Conservation (phyloP, 2,888 invertebrate genomes). For the Tenthredo livida region DNA sequence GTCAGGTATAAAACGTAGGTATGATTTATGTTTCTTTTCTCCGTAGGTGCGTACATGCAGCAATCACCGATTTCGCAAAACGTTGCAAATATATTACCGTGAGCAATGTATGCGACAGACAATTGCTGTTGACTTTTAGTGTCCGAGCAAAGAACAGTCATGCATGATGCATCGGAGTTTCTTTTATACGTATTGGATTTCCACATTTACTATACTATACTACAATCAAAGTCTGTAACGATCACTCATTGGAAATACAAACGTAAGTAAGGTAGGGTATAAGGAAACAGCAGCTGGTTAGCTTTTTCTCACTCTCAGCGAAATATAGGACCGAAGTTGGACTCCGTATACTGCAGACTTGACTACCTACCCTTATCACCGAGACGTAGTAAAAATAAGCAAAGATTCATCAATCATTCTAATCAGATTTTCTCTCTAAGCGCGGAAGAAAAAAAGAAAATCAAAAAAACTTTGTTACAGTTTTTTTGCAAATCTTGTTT, state of each 20-base stretch:
- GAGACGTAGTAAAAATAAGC: background rate
- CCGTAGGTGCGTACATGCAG: too few relatives aligned
- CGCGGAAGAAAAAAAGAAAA: too few relatives aligned
- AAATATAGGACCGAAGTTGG: background rate
- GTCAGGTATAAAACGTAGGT: background rate
- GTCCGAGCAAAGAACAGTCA: background rate
- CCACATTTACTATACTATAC: background rate
- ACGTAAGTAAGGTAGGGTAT: background rate
- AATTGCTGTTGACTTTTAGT: background rate
- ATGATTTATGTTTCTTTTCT: background rate
- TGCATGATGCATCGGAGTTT: background rate
- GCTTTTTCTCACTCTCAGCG: background rate
- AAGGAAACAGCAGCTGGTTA: constrained; percentile 12
- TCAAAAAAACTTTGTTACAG: background rate
- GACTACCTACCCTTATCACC: background rate
- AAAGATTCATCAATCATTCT: background rate
- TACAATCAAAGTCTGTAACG: background rate
- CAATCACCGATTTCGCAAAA: background rate
- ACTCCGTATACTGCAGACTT: background rate
- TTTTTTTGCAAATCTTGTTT: background rate
- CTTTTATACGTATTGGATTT: background rate
- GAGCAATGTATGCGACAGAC: background rate
- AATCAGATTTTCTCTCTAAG: background rate
- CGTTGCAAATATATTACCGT: background rate
- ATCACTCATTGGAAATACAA: constrained; percentile 7